Base-by-base conservation (phyloP, 2,113 vertebrate species). In the Conger conger region DNA sequence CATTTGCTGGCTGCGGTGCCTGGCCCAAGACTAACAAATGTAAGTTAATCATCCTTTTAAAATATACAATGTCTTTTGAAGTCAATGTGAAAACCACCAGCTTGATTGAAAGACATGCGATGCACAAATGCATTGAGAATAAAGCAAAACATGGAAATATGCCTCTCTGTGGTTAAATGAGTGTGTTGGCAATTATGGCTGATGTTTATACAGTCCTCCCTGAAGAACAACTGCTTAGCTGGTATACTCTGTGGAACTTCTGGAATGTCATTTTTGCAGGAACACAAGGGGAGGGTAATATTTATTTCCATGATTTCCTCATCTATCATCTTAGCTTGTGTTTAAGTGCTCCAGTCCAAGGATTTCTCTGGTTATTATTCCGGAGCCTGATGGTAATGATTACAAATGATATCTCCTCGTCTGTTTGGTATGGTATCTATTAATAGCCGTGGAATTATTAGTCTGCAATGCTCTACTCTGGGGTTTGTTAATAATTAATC, bases 321-420 rank as follows among this genome's bases (percentile, higher is more conserved):
- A 86, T 86, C 17, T 68, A 82, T 86, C 81, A 82, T 86, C 63
- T 38, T 81, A 80, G 45, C 38, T 40, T 86, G 81, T 84, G 86
- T 88, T 80, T 79, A 86, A 85, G 63, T 83, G 77, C 85, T 77
- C 37, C 6, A 53, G 76, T 57, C 76, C 38, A 57, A 36, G 81
- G 35, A 86, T 82, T 82, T 76, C 80, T 36, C 45, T 23, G 15
- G 80, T 82, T 86, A 86, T 82, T 86, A 35, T 79, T 63, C 38
- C 45, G 40, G 23, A 60, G 87, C 81, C 73, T 81, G 81, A 83
- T 63, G 42, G 84, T 88, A 88, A 88, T 85, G 50, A 86, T 89
- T 87, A 88, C 78, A 82, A 89, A 90, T 88, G 77, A n/a, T 30
- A 78, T 77, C 30, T 53, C 54, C 68, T 83, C 42, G 33, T 38